A percentile compares a stretch with the other conserved stretches of the same genome.
Evolutionary conservation across 2,888 invertebrate species (phyloP).

Genomic region (Dromius quadrimaculatus): DNA sequence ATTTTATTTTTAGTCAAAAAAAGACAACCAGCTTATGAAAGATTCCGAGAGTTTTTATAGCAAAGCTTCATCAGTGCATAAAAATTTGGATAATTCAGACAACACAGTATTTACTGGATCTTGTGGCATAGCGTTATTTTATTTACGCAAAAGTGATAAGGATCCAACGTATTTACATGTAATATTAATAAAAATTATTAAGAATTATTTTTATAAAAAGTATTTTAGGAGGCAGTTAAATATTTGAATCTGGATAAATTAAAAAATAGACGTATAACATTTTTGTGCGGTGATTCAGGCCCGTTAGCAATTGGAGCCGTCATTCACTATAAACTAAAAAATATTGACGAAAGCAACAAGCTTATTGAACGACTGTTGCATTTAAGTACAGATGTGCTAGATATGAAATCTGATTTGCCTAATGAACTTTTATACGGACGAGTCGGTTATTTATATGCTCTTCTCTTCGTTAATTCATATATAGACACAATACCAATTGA

Average conservation of each 20-base stretch:
- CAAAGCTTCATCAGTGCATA: conserved; percentile 65
- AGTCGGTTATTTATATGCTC: conserved; percentile 83
- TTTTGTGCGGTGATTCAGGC: conserved; percentile 78
- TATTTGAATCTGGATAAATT: conserved; percentile 67
- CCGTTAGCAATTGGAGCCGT: conserved; percentile 74
- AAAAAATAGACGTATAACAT: conserved; percentile 71
- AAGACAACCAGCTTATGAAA: conserved; percentile 60
- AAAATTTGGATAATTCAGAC: conserved; percentile 69
- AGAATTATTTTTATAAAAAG: conserved; percentile 5
- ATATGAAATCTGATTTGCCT: conserved; percentile 70
- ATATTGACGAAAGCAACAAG: conserved; percentile 68
- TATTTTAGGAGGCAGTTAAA: conserved; percentile 65
- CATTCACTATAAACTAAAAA: conserved; percentile 70
- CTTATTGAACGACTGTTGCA: conserved; percentile 68
- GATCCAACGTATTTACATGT: conserved; percentile 60
- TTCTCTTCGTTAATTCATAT: conserved; percentile 80
- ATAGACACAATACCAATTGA: conserved; percentile 73
- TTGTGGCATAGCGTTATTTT: conserved; percentile 77
- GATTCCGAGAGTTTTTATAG: conserved; percentile 65
- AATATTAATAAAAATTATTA: conserved; percentile 40
- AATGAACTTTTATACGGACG: conserved; percentile 91
- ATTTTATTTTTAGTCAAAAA: conserved; percentile 32
- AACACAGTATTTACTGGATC: conserved; percentile 82
- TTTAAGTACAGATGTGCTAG: conserved; percentile 70
- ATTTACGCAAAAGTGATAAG: conserved; percentile 67